A percentile compares a stretch with the other conserved stretches of the same genome.
Conservation (phyloP, 2,888 invertebrate genomes). For the Maniola hyperantus region DNA sequence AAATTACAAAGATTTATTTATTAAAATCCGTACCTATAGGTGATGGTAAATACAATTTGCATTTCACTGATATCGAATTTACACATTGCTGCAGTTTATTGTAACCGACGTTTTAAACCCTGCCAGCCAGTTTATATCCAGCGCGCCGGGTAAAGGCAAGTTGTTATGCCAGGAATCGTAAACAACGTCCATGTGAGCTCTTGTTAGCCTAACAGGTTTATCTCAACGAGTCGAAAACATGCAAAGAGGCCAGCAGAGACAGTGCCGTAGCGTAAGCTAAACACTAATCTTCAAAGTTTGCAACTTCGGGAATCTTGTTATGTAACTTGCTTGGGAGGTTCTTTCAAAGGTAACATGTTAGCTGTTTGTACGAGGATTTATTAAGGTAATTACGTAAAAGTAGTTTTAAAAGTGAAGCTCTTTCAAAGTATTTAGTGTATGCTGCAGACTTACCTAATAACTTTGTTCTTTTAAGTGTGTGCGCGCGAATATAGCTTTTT, state of each 20-base stretch:
- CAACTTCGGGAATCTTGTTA: slow-evolving; percentile 37
- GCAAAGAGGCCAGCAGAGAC: slow-evolving; percentile 43
- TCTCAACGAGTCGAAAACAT: slow-evolving; percentile 56
- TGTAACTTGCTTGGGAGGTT: slow-evolving; percentile 28
- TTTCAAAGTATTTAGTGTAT: not conserved
- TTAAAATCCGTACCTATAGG: too few species aligned
- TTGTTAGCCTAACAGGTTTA: slow-evolving; percentile 61
- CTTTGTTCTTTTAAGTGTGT: not conserved
- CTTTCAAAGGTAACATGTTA: slow-evolving; percentile 25
- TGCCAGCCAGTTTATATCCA: slow-evolving; percentile 16
- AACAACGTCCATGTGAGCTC: slow-evolving; percentile 56
- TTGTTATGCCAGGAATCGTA: slow-evolving; percentile 57
- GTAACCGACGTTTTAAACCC: slow-evolving; percentile 9
- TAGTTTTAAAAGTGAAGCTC: slow-evolving; percentile 18
- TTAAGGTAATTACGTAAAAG: slow-evolving; percentile 24
- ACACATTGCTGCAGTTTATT: not conserved
- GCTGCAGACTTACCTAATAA: not conserved
- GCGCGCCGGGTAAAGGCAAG: slow-evolving; percentile 37
- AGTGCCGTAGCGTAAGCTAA: slow-evolving; percentile 39
- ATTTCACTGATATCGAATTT: slow-evolving; percentile 12
- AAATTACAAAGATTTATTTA: too few species aligned
- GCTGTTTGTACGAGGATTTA: slow-evolving; percentile 24
- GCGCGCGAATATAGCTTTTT: not conserved
- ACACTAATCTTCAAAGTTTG: slow-evolving; percentile 41
- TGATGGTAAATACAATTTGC: not conserved